Evolutionary conservation across 2,113 vertebrate genomes (phyloP).

Genomic region (Platichthys flesus): DNA sequence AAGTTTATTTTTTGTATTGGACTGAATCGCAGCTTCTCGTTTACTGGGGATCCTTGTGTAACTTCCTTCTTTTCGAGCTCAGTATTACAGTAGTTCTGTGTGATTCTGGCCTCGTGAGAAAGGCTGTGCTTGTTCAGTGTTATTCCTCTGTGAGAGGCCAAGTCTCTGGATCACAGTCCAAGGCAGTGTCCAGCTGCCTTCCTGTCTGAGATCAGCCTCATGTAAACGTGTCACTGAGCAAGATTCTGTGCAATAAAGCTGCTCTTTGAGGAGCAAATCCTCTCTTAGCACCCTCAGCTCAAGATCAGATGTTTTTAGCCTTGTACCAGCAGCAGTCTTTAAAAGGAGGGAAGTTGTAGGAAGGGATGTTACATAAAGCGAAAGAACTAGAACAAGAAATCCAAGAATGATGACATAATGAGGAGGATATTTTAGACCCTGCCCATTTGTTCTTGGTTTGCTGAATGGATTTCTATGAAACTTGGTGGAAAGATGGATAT

Average conservation of each 20-base stretch:
- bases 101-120: slow-evolving; percentile 23
- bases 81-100: slow-evolving; percentile 58
- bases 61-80: slow-evolving; percentile 64
- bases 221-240: slow-evolving; percentile 46
- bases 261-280: slow-evolving; percentile 11
- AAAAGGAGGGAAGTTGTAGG: slow-evolving; percentile 4
- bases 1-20: slow-evolving; percentile 26
- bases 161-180: slow-evolving; percentile 42
- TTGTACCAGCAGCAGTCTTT: slow-evolving; percentile 6
- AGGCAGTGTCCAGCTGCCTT: slow-evolving; percentile 54
- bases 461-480: not conserved
- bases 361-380: not conserved
- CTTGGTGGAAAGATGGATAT: not conserved
- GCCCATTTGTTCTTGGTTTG: not conserved
- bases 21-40: slow-evolving; percentile 52
- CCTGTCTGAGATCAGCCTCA: slow-evolving; percentile 61
- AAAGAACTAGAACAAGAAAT: not conserved
- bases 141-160: slow-evolving; percentile 44
- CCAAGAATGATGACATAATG: not conserved
- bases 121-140: slow-evolving; percentile 48
- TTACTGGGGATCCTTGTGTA: slow-evolving; percentile 49
- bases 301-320: slow-evolving; percentile 14
- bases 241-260: slow-evolving; percentile 32
- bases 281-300: not conserved
- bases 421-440: not conserved